A percentile compares a stretch with the other conserved stretches of the same genome.
Conservation (phyloP, 2,888 invertebrate genomes). For the Spialia ferax region DNA sequence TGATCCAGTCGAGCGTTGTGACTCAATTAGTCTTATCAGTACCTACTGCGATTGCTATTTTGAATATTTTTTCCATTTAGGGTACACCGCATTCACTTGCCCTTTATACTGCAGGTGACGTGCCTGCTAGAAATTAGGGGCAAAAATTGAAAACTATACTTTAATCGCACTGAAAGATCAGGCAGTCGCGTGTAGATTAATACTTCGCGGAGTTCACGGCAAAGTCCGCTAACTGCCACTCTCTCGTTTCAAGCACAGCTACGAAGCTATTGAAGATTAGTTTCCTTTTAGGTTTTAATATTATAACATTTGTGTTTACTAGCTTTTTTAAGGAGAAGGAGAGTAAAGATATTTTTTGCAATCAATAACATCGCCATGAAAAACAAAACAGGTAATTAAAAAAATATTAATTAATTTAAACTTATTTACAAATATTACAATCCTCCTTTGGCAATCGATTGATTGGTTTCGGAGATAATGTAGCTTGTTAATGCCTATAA, state of each 20-base stretch:
- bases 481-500: no score
- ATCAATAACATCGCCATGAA: no score
- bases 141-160: constrained; percentile 40
- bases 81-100: background rate
- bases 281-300: background rate
- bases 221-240: background rate
- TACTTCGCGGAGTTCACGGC: constrained; percentile 27
- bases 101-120: constrained; percentile 10
- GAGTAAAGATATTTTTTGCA: no score
- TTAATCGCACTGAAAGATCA: constrained; percentile 42
- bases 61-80: background rate
- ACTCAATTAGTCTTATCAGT: no score
- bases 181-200: constrained; percentile 37
- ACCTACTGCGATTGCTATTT: background rate
- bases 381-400: no score
- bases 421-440: no score
- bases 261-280: background rate
- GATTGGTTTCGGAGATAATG: no score
- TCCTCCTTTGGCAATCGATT: background rate
- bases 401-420: no score
- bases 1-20: no score
- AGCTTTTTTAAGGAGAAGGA: no score
- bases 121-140: constrained; percentile 44
- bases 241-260: background rate
- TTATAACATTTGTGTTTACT: no score